Conservation (phyloP, 2,888 invertebrate genomes). For the Amblyjoppa fuscipennis region DNA sequence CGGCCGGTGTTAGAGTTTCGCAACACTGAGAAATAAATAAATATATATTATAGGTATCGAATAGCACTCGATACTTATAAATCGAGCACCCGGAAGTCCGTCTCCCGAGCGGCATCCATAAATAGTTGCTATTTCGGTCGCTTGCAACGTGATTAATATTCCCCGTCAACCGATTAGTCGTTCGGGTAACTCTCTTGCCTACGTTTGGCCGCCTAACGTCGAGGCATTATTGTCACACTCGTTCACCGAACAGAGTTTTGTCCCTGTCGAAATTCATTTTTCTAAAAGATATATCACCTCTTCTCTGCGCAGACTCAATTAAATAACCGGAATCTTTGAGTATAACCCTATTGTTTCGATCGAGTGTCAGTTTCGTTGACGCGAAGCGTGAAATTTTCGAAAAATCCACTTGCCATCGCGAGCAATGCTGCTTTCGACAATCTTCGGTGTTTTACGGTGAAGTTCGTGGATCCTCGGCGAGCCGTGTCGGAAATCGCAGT, state of each 20-base stretch:
- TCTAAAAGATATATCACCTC: neutral
- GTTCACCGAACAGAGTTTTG: neutral
- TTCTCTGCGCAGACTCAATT: neutral
- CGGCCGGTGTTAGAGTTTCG: neutral
- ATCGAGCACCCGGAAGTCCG: conserved; percentile 10
- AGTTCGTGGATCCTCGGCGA: conserved; percentile 32
- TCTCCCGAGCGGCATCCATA: neutral
- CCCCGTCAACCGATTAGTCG: conserved; percentile 15
- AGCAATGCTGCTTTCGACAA: neutral
- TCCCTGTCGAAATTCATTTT: neutral
- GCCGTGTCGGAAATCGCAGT: neutral
- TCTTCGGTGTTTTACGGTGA: conserved; percentile 42
- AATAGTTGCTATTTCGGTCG: conserved; percentile 42
- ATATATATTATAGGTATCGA: conserved; percentile 1
- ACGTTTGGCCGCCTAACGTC: neutral
- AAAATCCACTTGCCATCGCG: neutral
- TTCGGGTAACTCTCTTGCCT: neutral
- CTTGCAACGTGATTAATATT: conserved; percentile 15
- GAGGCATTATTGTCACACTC: neutral
- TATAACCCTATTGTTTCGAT: neutral
- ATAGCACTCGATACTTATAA: neutral
- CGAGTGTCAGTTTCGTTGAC: neutral
- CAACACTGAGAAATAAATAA: neutral
- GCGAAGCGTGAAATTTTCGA: neutral
- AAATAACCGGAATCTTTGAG: neutral